These are phyloP conservation scores for Epizoanthus rinbou DNA, from an alignment of 92 coral and sea anemone genomes.

Conservation along the genomic window DNA sequence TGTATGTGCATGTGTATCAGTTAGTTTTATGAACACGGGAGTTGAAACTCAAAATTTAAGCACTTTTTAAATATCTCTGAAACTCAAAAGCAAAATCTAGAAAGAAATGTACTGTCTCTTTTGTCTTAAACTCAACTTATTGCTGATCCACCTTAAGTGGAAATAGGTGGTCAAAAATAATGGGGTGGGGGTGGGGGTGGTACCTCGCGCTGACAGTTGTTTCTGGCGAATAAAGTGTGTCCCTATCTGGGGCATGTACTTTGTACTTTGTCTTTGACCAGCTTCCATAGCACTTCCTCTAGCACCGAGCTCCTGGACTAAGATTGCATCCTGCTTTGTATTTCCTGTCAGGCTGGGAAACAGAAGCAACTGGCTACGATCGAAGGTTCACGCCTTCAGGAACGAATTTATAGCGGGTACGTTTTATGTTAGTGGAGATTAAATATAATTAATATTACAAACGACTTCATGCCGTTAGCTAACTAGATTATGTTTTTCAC, in stretches of 20 bases:
- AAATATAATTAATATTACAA: too few species aligned
- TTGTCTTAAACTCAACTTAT: not conserved
- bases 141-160: too few species aligned
- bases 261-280: too few species aligned
- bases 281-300: too few species aligned
- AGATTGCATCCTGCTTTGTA: not conserved
- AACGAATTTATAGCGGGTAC: constrained; percentile 60
- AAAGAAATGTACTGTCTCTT: not conserved
- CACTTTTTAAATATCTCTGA: not conserved
- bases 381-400: constrained; percentile 84
- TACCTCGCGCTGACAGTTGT: too few species aligned
- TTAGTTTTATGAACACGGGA: not conserved
- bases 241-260: too few species aligned
- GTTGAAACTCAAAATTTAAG: not conserved
- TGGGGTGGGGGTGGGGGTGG: too few species aligned
- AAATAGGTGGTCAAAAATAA: too few species aligned
- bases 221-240: too few species aligned
- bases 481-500: too few species aligned
- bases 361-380: constrained; percentile 83
- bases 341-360: constrained; percentile 69
- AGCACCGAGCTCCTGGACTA: not conserved
- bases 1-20: not conserved
- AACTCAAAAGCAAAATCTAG: not conserved
- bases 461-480: too few species aligned
- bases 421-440: not conserved